Evolutionary conservation across 2,113 vertebrate genomes (phyloP).

Genomic region (Nyctereutes procyonoides): DNA sequence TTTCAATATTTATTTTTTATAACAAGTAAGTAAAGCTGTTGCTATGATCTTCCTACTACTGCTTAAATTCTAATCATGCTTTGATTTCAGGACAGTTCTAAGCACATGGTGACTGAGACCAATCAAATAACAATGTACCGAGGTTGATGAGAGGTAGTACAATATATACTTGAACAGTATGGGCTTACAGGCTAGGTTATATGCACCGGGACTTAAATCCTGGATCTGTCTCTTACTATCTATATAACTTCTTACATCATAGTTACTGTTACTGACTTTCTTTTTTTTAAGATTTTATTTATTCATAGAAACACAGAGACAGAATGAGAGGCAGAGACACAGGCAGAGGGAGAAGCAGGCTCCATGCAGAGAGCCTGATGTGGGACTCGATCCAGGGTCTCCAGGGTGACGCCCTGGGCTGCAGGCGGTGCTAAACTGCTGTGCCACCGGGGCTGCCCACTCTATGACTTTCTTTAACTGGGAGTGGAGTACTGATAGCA

Average conservation of each 20-base stretch:
- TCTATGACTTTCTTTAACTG: not conserved
- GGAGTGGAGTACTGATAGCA: not conserved
- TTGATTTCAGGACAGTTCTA: not conserved
- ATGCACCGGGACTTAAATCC: not conserved
- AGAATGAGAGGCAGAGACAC: too few species aligned
- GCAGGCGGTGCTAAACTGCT: too few species aligned
- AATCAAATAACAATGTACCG: not conserved
- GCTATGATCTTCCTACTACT: constrained; percentile 79
- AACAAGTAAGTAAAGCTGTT: not conserved
- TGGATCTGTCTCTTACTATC: not conserved
- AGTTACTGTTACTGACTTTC: not conserved
- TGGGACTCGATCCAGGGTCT: too few species aligned
- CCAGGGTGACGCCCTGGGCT: too few species aligned
- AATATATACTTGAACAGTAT: not conserved
- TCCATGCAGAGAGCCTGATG: too few species aligned
- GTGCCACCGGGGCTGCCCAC: too few species aligned
- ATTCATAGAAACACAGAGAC: too few species aligned
- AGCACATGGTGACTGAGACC: not conserved
- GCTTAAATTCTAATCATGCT: not conserved
- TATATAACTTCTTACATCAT: not conserved
- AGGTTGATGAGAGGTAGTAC: not conserved
- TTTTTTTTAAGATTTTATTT: too few species aligned
- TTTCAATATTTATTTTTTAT: not conserved
- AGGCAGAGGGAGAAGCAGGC: too few species aligned
- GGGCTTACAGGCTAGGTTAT: not conserved